Conservation (phyloP, 2,113 vertebrate genomes). For the Recurvirostra avosetta region DNA sequence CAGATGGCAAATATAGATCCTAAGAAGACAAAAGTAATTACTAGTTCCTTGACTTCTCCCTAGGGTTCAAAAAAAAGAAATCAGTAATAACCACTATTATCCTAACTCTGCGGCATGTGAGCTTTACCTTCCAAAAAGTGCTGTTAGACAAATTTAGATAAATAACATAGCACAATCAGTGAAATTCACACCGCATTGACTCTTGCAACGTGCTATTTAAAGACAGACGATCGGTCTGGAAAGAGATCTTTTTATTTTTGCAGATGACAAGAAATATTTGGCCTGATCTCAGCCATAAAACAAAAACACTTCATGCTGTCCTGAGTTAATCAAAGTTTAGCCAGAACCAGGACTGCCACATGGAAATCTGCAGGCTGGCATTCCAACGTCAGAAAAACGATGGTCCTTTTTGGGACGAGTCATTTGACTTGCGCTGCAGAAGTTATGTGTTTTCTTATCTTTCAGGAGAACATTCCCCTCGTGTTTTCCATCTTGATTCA, state of each 20-base stretch:
- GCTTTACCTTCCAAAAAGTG: neutral
- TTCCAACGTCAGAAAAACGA: neutral
- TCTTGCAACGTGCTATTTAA: neutral
- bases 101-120: neutral
- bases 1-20: neutral
- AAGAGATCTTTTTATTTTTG: neutral
- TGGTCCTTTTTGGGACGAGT: neutral
- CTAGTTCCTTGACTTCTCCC: neutral
- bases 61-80: neutral
- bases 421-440: neutral
- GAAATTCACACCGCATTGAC: neutral
- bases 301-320: neutral
- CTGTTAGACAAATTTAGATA: neutral
- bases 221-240: neutral
- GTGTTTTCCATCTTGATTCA: constrained; percentile 36
- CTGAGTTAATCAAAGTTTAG: neutral
- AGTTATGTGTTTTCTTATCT: neutral
- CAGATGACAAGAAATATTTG: neutral
- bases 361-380: neutral
- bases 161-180: neutral
- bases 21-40: neutral
- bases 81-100: neutral
- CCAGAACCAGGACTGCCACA: neutral
- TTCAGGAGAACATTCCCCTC: neutral
- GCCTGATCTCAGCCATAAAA: neutral